These are phyloP conservation scores for Homarus gammarus DNA, from an alignment of 2,888 invertebrate species.

Conservation along the genomic window DNA sequence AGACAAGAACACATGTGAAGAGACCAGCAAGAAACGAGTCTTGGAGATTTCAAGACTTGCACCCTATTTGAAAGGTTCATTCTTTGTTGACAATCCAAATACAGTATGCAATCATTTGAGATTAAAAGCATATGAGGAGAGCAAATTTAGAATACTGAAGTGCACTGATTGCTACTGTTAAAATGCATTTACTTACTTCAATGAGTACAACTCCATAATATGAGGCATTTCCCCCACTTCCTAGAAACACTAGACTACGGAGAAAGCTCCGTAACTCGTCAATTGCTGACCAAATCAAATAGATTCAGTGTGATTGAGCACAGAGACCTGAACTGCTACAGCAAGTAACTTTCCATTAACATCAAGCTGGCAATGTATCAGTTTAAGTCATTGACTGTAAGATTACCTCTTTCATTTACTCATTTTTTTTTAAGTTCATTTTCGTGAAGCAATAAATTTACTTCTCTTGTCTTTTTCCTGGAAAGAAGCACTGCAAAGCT, in stretches of 20 bases:
- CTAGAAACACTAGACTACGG: not conserved
- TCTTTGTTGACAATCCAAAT: too few species aligned
- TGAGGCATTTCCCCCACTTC: not conserved
- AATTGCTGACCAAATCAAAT: constrained; percentile 28
- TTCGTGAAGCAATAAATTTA: not conserved
- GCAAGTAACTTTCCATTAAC: not conserved
- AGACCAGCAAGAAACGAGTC: constrained; percentile 30
- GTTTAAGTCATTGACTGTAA: not conserved
- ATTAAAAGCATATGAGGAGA: too few species aligned
- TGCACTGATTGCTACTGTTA: too few species aligned
- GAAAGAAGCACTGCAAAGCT: constrained; percentile 14
- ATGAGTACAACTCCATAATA: not conserved
- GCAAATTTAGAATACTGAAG: too few species aligned
- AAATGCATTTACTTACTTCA: too few species aligned
- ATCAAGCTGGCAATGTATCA: not conserved
- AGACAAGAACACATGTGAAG: constrained; percentile 43
- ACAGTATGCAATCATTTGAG: too few species aligned
- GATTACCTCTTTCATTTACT: not conserved
- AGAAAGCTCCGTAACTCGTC: constrained; percentile 19
- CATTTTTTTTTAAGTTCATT: not conserved
- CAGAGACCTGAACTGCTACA: constrained; percentile 39
- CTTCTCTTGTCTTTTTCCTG: constrained; percentile 1
- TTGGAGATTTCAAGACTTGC: constrained; percentile 12
- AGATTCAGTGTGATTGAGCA: constrained; percentile 52
- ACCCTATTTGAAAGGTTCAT: not conserved